Evolutionary conservation across 2,888 invertebrate genomes (phyloP).

Genomic region (Drosophila putrida): DNA sequence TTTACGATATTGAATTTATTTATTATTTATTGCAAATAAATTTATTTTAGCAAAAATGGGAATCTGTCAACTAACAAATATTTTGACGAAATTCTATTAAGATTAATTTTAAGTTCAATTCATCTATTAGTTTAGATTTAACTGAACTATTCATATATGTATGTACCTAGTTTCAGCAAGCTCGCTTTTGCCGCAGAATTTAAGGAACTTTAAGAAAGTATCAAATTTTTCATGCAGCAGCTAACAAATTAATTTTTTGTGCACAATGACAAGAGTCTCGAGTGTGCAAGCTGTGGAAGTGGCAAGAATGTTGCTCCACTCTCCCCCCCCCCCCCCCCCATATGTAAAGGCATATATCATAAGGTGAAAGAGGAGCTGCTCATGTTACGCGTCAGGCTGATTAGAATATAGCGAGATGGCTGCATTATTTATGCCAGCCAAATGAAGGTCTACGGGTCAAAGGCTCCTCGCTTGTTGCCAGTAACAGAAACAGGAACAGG

Average conservation of each 20-base stretch:
- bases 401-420: slow-evolving; percentile 74
- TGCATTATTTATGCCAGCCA: slow-evolving; percentile 69
- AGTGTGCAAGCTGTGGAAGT: slow-evolving; percentile 20
- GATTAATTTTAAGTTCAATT: too few relatives aligned
- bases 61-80: too few relatives aligned
- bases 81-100: too few relatives aligned
- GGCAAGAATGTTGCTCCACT: slow-evolving; percentile 7
- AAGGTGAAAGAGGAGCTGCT: slow-evolving; percentile 33
- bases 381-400: slow-evolving; percentile 77
- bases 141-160: too few relatives aligned
- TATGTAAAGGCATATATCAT: slow-evolving; percentile 57
- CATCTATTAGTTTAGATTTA: too few relatives aligned
- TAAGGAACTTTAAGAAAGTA: slow-evolving; percentile 49
- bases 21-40: too few relatives aligned
- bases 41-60: too few relatives aligned
- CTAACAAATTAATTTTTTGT: slow-evolving; percentile 82
- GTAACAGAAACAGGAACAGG: slow-evolving; percentile 4
- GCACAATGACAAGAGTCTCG: slow-evolving; percentile 60
- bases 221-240: slow-evolving; percentile 47
- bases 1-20: too few relatives aligned
- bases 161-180: background rate
- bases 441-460: slow-evolving; percentile 80
- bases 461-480: slow-evolving; percentile 27
- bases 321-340: background rate
- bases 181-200: background rate